These are phyloP conservation scores for Hyaena hyaena DNA, from an alignment of 2,113 vertebrate species.

Conservation along the genomic window DNA sequence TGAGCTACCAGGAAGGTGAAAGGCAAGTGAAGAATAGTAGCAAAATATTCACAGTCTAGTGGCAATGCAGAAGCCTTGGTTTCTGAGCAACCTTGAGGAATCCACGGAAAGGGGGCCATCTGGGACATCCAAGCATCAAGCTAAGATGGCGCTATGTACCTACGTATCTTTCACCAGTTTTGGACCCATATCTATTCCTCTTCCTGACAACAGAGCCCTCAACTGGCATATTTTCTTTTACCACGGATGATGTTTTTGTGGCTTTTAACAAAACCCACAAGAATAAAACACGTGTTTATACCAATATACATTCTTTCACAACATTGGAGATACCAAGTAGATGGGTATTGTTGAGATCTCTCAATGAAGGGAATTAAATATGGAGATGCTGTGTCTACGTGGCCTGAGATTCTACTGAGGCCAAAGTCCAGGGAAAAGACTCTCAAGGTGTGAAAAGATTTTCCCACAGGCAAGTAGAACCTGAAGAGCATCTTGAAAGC, in stretches of 20 bases:
- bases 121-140: accelerated
- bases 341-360: not conserved
- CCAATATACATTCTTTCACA: not conserved
- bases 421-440: not conserved
- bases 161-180: too few relatives aligned
- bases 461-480: not conserved
- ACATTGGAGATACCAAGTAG: not conserved
- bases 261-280: not conserved
- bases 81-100: not conserved
- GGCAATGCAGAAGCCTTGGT: not conserved
- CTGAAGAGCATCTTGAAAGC: not conserved
- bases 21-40: not conserved
- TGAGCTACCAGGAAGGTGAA: not conserved
- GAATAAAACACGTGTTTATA: not conserved
- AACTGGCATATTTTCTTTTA: not conserved
- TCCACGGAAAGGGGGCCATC: accelerated
- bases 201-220: not conserved
- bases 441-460: conserved; percentile 1
- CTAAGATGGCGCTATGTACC: accelerated
- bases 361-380: not conserved
- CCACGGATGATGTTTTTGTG: not conserved
- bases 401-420: not conserved
- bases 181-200: accelerated
- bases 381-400: not conserved
- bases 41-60: not conserved